A percentile compares a stretch with the other conserved stretches of the same genome.
phyloP scores from a whole-genome alignment of 2,888 invertebrate species.

The Sinotaia quadrata region DNA sequence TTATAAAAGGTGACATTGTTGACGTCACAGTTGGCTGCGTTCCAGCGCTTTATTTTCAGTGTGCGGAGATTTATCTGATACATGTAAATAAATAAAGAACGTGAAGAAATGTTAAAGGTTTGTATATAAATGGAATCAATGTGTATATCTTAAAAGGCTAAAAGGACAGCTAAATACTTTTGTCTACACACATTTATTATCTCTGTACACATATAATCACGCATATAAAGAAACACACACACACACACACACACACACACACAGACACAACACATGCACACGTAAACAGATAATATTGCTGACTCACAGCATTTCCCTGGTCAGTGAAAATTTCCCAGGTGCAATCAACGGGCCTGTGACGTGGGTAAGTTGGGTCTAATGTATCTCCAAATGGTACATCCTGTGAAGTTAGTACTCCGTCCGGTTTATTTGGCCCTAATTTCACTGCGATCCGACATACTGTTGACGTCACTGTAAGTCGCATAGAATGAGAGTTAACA shows the following conservation, averaged over 20 bases:
- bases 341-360: conserved; percentile 62
- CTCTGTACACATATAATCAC: no score
- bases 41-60: conserved; percentile 24
- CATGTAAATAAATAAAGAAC: neutral
- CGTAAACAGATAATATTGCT: no score
- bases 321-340: conserved; percentile 67
- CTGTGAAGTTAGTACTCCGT: conserved; percentile 55
- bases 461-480: conserved; percentile 27
- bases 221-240: no score
- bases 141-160: neutral
- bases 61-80: conserved; percentile 38
- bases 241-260: no score
- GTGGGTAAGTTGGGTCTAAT: conserved; percentile 44
- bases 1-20: conserved; percentile 66
- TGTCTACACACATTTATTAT: conserved; percentile 1
- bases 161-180: neutral
- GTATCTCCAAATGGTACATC: conserved; percentile 54
- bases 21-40: conserved; percentile 47
- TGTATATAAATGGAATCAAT: neutral
- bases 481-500: neutral
- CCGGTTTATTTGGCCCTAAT: conserved; percentile 36
- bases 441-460: conserved; percentile 61
- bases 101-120: neutral
- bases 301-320: conserved; percentile 44
- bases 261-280: no score